Percentiles rank a stretch among this genome's conserved stretches.
phyloP scores from a whole-genome alignment of 2,797 vertebrate species.

The Neopelma chrysocephalum region DNA sequence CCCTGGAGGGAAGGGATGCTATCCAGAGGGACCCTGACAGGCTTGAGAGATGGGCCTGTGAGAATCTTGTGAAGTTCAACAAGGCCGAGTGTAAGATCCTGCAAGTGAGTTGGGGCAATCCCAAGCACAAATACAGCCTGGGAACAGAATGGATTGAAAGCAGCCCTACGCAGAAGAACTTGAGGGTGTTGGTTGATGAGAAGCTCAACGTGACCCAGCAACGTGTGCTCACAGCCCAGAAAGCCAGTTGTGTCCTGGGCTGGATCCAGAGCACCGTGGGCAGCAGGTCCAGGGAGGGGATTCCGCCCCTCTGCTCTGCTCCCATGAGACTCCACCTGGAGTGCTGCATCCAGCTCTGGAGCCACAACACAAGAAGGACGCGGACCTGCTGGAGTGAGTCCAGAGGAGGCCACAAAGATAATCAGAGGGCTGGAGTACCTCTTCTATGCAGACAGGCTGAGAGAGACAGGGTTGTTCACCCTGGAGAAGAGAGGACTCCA shows the following conservation, averaged over 20 bases:
- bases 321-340: neutral
- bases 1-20: neutral
- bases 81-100: neutral
- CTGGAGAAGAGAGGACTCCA: neutral
- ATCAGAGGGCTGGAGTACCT: neutral
- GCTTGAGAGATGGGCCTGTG: neutral
- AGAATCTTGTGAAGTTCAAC: neutral
- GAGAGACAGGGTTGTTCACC: neutral
- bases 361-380: neutral
- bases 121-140: neutral
- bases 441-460: neutral
- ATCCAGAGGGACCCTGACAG: neutral
- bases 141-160: neutral
- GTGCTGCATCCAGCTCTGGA: neutral
- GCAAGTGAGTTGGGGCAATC: neutral
- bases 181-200: neutral
- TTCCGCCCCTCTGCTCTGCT: neutral
- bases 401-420: neutral
- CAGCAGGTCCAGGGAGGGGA: neutral
- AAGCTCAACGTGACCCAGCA: neutral
- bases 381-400: neutral
- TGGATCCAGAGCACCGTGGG: neutral
- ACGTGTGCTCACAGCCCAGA: neutral
- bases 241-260: neutral
- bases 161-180: neutral